Percentiles rank a stretch among this genome's conserved stretches.
Evolutionary conservation across 2,888 invertebrate genomes (phyloP).

Genomic region (Callyntrura sp.): DNA sequence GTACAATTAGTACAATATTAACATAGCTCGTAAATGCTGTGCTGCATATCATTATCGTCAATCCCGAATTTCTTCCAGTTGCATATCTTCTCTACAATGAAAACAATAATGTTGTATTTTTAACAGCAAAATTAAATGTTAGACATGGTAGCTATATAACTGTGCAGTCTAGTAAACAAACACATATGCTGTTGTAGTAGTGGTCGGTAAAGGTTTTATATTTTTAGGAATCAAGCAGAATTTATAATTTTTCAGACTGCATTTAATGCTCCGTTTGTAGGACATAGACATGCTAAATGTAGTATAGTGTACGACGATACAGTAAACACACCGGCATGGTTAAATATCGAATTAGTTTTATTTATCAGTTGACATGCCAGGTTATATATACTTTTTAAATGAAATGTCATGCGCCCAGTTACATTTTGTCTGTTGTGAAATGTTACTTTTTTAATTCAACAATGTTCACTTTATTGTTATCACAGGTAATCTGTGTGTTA

Average conservation of each 20-base stretch:
- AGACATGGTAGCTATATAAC: constrained; percentile 14
- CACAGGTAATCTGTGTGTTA: too few relatives aligned
- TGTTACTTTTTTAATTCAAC: too few relatives aligned
- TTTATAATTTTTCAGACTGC: constrained; percentile 14
- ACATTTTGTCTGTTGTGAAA: too few relatives aligned
- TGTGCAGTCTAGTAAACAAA: not conserved
- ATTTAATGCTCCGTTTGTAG: not conserved
- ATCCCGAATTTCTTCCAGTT: constrained; percentile 75
- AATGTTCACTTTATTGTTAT: too few relatives aligned
- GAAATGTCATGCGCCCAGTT: too few relatives aligned
- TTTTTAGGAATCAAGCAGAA: not conserved
- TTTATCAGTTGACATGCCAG: too few relatives aligned
- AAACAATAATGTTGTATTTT: constrained; percentile 57
- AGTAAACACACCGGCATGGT: too few relatives aligned
- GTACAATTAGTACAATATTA: constrained; percentile 14
- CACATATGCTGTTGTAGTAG: too few relatives aligned
- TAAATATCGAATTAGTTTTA: too few relatives aligned
- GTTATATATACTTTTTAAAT: too few relatives aligned
- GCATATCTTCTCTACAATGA: constrained; percentile 60
- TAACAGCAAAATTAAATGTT: constrained; percentile 43
- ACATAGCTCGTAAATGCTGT: constrained; percentile 34
- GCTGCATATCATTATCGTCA: constrained; percentile 62
- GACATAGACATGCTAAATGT: not conserved
- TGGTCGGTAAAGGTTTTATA: not conserved
- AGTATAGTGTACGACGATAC: not conserved